These are phyloP conservation scores for Sitta carolinensis DNA, from an alignment of 2,797 vertebrate genomes.

Conservation along the genomic window DNA sequence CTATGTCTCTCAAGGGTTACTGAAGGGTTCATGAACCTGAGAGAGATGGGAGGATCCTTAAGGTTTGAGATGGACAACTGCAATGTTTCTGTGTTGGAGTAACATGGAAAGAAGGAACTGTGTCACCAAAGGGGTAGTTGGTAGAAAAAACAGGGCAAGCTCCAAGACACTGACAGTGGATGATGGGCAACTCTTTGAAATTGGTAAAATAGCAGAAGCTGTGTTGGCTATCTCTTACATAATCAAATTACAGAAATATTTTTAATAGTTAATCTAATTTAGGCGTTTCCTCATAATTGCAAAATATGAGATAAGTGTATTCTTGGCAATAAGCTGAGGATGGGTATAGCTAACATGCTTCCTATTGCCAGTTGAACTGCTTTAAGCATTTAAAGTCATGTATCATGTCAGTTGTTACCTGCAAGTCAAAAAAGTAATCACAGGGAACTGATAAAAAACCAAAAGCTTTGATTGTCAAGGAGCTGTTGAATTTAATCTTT, in stretches of 20 bases:
- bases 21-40: neutral
- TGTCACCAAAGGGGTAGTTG: neutral
- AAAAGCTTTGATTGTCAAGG: neutral
- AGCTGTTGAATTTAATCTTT: neutral
- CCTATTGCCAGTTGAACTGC: neutral
- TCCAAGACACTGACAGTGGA: neutral
- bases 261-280: neutral
- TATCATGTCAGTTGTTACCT: neutral
- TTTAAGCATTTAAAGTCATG: neutral
- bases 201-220: neutral
- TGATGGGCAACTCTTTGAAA: neutral
- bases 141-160: neutral
- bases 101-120: rapidly evolving
- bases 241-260: neutral
- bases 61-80: neutral
- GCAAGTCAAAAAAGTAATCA: neutral
- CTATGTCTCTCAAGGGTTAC: neutral
- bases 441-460: neutral
- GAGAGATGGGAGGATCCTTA: neutral
- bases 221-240: neutral
- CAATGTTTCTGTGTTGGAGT: neutral
- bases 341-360: rapidly evolving
- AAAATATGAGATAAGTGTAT: neutral
- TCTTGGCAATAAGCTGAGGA: neutral
- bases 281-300: neutral